phyloP scores from a whole-genome alignment of 2,113 vertebrate species.

The Oryzias curvinotus region DNA sequence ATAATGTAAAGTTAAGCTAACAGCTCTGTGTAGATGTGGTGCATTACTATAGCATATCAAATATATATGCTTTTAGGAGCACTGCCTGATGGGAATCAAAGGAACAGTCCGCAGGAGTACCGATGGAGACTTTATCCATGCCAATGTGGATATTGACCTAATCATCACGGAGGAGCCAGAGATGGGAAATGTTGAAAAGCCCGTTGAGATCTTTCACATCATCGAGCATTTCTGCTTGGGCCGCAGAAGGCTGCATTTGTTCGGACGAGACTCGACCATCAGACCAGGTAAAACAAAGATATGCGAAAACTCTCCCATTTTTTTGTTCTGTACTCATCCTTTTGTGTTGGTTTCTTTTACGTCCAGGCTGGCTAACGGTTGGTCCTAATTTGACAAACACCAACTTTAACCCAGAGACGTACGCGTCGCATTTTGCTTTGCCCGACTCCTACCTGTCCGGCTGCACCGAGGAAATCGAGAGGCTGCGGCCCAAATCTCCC shows the following conservation, averaged over 20 bases:
- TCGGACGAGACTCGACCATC: slow-evolving; percentile 95
- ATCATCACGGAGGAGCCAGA: slow-evolving; percentile 98
- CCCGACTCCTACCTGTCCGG: slow-evolving; percentile 89
- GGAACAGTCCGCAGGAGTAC: slow-evolving; percentile 93
- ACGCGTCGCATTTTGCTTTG: slow-evolving; percentile 84
- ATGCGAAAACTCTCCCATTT: too few species aligned
- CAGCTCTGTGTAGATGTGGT: background rate
- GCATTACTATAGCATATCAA: background rate
- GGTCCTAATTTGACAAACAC: slow-evolving; percentile 97
- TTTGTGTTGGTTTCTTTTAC: background rate
- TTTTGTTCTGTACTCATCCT: background rate
- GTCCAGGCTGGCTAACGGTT: slow-evolving; percentile 93
- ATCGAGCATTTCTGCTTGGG: slow-evolving; percentile 98
- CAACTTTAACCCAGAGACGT: slow-evolving; percentile 93
- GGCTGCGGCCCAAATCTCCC: slow-evolving; percentile 94
- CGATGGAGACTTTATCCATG: slow-evolving; percentile 97
- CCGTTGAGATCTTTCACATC: slow-evolving; percentile 98
- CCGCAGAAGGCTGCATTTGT: slow-evolving; percentile 90
- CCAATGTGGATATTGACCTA: slow-evolving; percentile 97
- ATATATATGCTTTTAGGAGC: slow-evolving; percentile 78
- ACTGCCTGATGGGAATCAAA: slow-evolving; percentile 98
- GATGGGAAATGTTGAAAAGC: slow-evolving; percentile 97
- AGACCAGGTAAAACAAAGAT: slow-evolving; percentile 82
- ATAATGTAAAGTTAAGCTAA: too few species aligned
- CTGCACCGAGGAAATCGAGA: slow-evolving; percentile 96